Conservation (phyloP, 2,113 vertebrate genomes). For the Electrona antarctica region DNA sequence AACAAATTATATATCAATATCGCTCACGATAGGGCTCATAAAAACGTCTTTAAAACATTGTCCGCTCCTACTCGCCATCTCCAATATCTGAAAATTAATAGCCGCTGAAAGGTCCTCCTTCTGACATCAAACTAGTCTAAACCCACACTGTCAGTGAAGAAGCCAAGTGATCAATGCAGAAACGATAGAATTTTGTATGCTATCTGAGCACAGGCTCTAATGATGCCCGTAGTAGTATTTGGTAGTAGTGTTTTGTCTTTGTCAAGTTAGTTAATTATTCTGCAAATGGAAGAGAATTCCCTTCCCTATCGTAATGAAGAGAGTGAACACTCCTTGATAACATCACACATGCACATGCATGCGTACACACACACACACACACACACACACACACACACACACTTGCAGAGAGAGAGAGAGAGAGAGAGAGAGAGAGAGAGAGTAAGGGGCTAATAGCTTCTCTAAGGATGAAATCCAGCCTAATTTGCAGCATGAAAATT, state of each 20-base stretch:
- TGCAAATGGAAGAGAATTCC: conserved; percentile 14
- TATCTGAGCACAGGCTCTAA: neutral
- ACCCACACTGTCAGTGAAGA: conserved; percentile 23
- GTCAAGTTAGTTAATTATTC: conserved; percentile 1
- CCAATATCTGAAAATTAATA: conserved; percentile 57
- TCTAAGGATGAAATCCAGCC: conserved; percentile 52
- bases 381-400: neutral
- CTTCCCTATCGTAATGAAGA: conserved; percentile 20
- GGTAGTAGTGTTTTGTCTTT: conserved; percentile 6
- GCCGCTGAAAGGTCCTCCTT: conserved; percentile 20
- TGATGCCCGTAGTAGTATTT: neutral
- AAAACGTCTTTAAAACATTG: conserved; percentile 35
- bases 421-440: conserved; percentile 1
- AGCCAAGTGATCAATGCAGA: neutral
- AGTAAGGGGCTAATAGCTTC: conserved; percentile 57
- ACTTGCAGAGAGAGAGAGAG: conserved; percentile 6
- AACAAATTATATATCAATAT: conserved; percentile 55
- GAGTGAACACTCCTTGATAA: conserved; percentile 47
- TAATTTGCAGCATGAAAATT: conserved; percentile 59
- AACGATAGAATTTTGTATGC: conserved; percentile 9
- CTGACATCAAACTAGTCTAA: conserved; percentile 1
- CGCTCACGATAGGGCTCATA: conserved; percentile 59
- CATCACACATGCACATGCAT: conserved; percentile 13
- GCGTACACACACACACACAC: conserved; percentile 9
- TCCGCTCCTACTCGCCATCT: conserved; percentile 33